Base-by-base conservation (phyloP, 2,797 vertebrate genomes). In the Graptemys geographica region DNA sequence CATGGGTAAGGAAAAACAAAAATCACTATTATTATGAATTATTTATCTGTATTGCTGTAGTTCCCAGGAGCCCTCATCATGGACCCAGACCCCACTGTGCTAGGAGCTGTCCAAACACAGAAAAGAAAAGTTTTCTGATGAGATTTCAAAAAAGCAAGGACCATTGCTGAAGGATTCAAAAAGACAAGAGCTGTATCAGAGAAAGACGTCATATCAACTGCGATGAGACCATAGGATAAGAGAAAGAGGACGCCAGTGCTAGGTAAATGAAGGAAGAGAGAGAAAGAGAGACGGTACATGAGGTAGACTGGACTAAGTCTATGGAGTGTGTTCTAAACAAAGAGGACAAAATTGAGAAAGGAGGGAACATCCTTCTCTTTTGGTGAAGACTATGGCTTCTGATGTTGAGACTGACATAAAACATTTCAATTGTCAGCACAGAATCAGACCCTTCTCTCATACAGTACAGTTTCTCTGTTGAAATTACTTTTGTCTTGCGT, bases 401-500 rank as follows among this genome's bases (percentile, higher is more conserved):
- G 28, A 51, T 10, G 51, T 57, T 23, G 62, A 49, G 80, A 83
- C 82, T 93, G 11, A 89, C 37, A 86, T 1, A 12, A 81, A 81
- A 78, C 12, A 52, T 4, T 56, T 65, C 33, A 92, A 86, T 86
- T 15, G 1, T 33, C 21, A 52, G 59, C 37, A 3, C 4, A 41
- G 44, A 93, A 81, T 1, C 25, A 88, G 3, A 7, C 6, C 27
- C 28, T 37, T 2, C 49, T 81, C 65, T 85, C 81, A 41, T 31
- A 27, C 15, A 78, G 56, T 59, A 28, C 2, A 79, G 31, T 9
- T 59, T 74, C 9, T 74, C 23, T 59, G 1, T 28, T 92, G 79
- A 83, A 87, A 53, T 88, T 57, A 94, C 57, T 92, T 95, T 83
- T 88, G 51, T 79, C 19, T 94, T 74, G 76, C 28, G 88, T 93